Evolutionary conservation across 2,113 vertebrate genomes (phyloP).

Genomic region (Pterophyllum scalare): DNA sequence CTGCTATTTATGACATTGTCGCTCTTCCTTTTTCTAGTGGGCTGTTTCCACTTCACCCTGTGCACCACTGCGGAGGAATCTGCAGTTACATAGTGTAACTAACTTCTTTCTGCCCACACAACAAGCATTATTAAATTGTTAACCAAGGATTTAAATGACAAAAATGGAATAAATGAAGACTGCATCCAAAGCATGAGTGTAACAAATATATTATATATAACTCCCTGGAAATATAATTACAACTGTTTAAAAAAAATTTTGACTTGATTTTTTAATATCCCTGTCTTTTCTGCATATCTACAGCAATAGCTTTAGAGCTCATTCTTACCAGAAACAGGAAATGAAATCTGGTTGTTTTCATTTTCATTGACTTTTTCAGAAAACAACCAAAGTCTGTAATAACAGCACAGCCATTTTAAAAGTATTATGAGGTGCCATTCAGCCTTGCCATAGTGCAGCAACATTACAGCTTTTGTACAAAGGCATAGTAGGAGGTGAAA

Average conservation of each 20-base stretch:
- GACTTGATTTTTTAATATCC: conserved; percentile 10
- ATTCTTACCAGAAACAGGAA: conserved; percentile 54
- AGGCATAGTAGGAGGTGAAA: conserved; percentile 31
- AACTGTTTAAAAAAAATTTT: background rate
- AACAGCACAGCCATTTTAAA: conserved; percentile 33
- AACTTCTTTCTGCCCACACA: background rate
- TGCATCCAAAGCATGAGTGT: background rate
- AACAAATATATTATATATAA: conserved; percentile 6
- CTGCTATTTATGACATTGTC: conserved; percentile 66
- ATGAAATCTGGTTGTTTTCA: conserved; percentile 53
- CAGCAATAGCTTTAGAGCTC: conserved; percentile 32
- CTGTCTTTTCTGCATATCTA: conserved; percentile 17
- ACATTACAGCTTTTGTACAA: conserved; percentile 4
- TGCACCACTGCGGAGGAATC: conserved; percentile 17
- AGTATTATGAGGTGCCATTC: conserved; percentile 17
- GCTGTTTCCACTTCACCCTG: conserved; percentile 46
- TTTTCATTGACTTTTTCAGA: conserved; percentile 37
- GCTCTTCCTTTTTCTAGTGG: conserved; percentile 58
- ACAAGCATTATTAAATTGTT: background rate
- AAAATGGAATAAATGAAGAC: background rate
- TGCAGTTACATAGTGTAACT: background rate
- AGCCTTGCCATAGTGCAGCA: conserved; percentile 10
- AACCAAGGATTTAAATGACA: background rate
- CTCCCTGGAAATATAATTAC: background rate
- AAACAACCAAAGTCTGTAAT: conserved; percentile 22